phyloP scores from a whole-genome alignment of 1,140 invertebrate species.

The Panagrolaimus sp. region DNA sequence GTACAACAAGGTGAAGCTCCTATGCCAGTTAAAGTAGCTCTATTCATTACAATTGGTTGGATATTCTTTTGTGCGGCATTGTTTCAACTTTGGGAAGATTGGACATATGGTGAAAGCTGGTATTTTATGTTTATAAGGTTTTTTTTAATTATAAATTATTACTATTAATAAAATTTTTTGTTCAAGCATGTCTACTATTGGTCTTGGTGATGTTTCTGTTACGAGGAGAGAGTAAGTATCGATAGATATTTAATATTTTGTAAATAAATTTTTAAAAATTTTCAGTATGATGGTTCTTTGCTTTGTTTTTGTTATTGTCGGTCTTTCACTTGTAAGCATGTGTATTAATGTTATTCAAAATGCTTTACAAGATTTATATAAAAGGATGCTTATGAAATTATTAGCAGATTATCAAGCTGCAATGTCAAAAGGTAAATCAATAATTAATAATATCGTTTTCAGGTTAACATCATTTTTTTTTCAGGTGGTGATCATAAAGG shows the following conservation, averaged over 20 bases:
- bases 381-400: constrained; percentile 50
- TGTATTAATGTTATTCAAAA: constrained; percentile 56
- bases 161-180: constrained; percentile 19
- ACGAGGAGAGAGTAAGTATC: constrained; percentile 32
- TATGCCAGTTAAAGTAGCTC: constrained; percentile 52
- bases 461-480: no score
- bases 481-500: constrained; percentile 50
- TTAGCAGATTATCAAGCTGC: constrained; percentile 56
- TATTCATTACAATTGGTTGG: constrained; percentile 52
- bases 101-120: constrained; percentile 46
- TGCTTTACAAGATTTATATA: constrained; percentile 54
- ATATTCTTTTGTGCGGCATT: constrained; percentile 56
- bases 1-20: constrained; percentile 17
- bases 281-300: constrained; percentile 54
- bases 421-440: constrained; percentile 43
- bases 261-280: not conserved
- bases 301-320: constrained; percentile 56
- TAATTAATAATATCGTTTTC: no score
- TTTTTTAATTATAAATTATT: constrained; percentile 16
- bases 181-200: constrained; percentile 35
- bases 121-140: constrained; percentile 57
- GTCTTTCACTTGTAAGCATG: constrained; percentile 55
- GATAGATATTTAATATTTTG: no score
- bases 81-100: constrained; percentile 56
- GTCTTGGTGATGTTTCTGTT: constrained; percentile 41